Evolutionary conservation across 2,888 invertebrate genomes (phyloP).

Genomic region (Phorcus lineatus): DNA sequence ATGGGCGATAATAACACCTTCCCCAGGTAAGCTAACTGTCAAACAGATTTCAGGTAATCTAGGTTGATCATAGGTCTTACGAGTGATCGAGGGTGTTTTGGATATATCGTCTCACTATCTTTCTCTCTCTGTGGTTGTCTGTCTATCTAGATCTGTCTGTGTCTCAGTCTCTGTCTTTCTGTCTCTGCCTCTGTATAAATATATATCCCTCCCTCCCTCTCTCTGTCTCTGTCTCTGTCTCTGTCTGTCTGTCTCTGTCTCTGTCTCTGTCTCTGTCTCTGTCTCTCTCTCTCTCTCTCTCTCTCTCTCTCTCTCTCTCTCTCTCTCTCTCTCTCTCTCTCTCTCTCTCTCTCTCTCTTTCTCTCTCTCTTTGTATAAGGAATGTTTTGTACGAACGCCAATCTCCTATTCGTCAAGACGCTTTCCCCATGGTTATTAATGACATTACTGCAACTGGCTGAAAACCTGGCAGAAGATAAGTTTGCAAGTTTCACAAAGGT

Average conservation of each 20-base stretch:
- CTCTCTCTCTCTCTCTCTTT: not conserved
- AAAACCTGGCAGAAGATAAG: no score
- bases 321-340: not conserved
- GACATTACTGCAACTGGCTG: no score
- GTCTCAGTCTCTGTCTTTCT: not conserved
- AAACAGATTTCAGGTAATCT: not conserved
- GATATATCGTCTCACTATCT: not conserved
- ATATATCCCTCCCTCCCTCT: not conserved
- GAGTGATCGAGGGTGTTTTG: not conserved
- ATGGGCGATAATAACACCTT: no score
- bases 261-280: not conserved
- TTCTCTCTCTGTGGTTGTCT: constrained; percentile 6
- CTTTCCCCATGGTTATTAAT: no score
- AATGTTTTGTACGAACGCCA: no score
- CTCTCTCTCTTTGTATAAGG: no score
- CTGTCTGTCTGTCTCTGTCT: not conserved
- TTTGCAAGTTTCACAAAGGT: no score
- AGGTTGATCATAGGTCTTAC: not conserved
- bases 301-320: constrained; percentile 11
- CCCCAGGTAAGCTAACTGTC: no score
- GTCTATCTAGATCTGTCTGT: not conserved
- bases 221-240: constrained; percentile 14
- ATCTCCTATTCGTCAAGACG: no score
- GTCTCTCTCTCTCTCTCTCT: not conserved
- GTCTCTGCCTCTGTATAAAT: not conserved